phyloP scores from a whole-genome alignment of 2,113 vertebrate genomes.

The Eurypyga helias region DNA sequence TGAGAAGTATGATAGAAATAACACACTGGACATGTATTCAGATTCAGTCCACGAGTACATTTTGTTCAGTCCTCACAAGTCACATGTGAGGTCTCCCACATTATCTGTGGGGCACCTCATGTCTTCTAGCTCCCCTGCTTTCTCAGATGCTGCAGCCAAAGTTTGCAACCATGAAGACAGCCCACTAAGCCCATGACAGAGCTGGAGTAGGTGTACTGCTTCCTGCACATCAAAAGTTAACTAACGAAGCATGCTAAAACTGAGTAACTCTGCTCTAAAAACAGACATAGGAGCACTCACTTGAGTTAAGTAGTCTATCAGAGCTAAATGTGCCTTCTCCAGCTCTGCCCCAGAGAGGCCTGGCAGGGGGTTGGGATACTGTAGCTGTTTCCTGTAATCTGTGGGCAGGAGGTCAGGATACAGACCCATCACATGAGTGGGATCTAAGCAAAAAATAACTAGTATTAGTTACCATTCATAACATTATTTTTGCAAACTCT shows the following conservation, averaged over 20 bases:
- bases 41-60: background rate
- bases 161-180: background rate
- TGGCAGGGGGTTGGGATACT: slow-evolving; percentile 95
- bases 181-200: background rate
- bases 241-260: background rate
- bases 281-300: slow-evolving; percentile 65
- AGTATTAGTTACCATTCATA: slow-evolving; percentile 21
- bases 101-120: background rate
- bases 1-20: background rate
- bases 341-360: slow-evolving; percentile 90
- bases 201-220: background rate
- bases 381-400: slow-evolving; percentile 96
- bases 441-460: slow-evolving; percentile 80
- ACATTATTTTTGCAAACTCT: background rate
- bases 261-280: background rate
- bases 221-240: background rate
- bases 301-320: slow-evolving; percentile 98
- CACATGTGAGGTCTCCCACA: fast-evolving
- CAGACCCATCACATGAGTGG: slow-evolving; percentile 97
- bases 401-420: slow-evolving; percentile 95
- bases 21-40: background rate
- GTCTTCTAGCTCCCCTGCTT: background rate
- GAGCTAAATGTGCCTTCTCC: slow-evolving; percentile 94
- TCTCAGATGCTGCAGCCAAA: background rate
- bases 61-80: background rate